Conservation (phyloP, 2,888 invertebrate genomes). For the Morpho helenor region DNA sequence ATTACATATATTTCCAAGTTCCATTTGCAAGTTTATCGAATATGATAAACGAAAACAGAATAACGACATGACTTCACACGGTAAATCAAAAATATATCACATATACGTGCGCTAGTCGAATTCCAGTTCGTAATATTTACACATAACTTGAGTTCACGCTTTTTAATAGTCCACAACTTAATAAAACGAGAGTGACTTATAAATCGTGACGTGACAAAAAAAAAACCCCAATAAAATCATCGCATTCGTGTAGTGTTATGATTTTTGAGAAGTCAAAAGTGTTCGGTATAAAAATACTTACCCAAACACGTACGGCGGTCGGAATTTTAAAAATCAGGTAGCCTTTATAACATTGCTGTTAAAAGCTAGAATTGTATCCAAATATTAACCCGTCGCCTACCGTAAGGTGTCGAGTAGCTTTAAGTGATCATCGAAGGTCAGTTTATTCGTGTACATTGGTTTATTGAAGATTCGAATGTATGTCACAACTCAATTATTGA, state of each 20-base stretch:
- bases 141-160: slow-evolving; percentile 8
- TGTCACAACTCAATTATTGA: slow-evolving; percentile 25
- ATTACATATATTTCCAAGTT: background rate
- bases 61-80: no score
- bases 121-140: slow-evolving; percentile 10
- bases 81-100: background rate
- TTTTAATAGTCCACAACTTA: slow-evolving; percentile 4
- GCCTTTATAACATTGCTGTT: background rate
- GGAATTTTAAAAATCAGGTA: background rate
- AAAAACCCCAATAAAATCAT: slow-evolving; percentile 27
- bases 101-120: background rate
- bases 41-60: no score
- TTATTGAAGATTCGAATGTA: slow-evolving; percentile 20
- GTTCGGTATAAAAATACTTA: slow-evolving; percentile 45
- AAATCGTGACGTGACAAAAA: slow-evolving; percentile 16
- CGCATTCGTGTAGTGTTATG: slow-evolving; percentile 34
- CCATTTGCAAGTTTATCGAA: no score
- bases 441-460: slow-evolving; percentile 20
- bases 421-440: slow-evolving; percentile 27
- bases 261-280: slow-evolving; percentile 30
- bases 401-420: slow-evolving; percentile 32
- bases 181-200: slow-evolving; percentile 12
- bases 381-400: slow-evolving; percentile 6
- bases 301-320: slow-evolving; percentile 33
- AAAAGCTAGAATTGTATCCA: slow-evolving; percentile 2